phyloP scores from a whole-genome alignment of 2,113 vertebrate species.

The Peucedramus taeniatus region DNA sequence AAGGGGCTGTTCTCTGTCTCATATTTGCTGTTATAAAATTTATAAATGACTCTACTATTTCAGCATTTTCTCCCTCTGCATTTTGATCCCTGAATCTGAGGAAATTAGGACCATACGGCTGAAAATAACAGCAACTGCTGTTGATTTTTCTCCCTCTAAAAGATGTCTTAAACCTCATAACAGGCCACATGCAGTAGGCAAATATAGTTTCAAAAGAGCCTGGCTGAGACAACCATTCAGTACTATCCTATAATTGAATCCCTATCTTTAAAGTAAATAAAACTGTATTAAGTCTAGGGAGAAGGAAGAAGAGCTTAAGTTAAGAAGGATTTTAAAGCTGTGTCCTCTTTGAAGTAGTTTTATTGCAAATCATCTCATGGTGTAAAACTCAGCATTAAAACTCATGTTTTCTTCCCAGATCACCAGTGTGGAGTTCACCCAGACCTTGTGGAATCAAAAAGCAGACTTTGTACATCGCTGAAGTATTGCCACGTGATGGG shows the following conservation, averaged over 20 bases:
- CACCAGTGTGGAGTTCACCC: neutral
- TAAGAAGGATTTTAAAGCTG: slow-evolving; percentile 7
- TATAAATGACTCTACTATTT: neutral
- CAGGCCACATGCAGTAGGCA: neutral
- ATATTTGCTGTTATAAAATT: neutral
- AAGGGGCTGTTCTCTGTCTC: neutral
- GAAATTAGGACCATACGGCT: neutral
- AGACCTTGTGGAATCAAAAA: neutral
- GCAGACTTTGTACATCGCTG: neutral
- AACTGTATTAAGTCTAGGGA: neutral
- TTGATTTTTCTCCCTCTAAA: neutral
- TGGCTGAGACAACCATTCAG: neutral
- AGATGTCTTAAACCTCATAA: neutral
- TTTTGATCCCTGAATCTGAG: neutral
- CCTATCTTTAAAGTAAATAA: slow-evolving; percentile 10
- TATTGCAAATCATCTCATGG: neutral
- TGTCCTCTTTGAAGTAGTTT: slow-evolving; percentile 25
- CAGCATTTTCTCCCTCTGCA: neutral
- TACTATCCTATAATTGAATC: neutral
- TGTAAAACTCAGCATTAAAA: neutral
- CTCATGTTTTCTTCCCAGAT: neutral
- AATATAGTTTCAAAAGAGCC: neutral
- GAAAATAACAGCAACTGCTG: neutral
- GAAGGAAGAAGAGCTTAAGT: slow-evolving; percentile 5
- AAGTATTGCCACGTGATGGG: accelerated